Evolutionary conservation across 2,797 vertebrate genomes (phyloP).

Genomic region (Alcedo atthis): DNA sequence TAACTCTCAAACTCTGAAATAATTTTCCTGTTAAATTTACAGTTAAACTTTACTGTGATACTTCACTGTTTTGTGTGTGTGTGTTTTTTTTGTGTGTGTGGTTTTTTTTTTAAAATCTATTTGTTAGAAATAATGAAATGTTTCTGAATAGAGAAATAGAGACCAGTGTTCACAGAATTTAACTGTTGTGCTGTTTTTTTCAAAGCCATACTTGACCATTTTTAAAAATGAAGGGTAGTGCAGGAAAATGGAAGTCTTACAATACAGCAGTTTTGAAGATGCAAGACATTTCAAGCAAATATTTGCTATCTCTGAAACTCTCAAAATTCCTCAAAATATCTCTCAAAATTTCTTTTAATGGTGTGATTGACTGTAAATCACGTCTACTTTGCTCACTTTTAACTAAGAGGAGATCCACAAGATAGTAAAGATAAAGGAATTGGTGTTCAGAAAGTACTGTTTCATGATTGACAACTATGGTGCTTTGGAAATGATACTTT

Average conservation of each 20-base stretch:
- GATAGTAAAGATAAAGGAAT: not conserved
- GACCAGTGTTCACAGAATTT: not conserved
- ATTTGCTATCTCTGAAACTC: not conserved
- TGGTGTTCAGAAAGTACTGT: not conserved
- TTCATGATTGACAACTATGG: not conserved
- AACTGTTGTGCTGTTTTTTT: not conserved
- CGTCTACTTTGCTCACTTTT: not conserved
- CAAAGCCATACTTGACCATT: not conserved
- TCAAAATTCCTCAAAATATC: no score
- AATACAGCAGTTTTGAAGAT: not conserved
- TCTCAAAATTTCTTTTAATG: not conserved
- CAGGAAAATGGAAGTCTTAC: not conserved
- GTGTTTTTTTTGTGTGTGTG: no score
- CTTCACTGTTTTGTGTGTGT: no score
- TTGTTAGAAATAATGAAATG: not conserved
- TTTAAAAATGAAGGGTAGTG: not conserved
- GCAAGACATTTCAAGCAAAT: not conserved
- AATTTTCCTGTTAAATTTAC: not conserved
- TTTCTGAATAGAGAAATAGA: not conserved
- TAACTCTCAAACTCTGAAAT: not conserved
- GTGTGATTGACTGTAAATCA: not conserved
- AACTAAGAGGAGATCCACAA: not conserved
- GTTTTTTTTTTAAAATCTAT: not conserved
- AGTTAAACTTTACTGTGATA: not conserved
- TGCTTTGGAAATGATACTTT: not conserved